Percentiles rank a stretch among this genome's conserved stretches.
These are phyloP conservation scores for Dascillus cervinus DNA, from an alignment of 2,888 invertebrate species.

Conservation along the genomic window DNA sequence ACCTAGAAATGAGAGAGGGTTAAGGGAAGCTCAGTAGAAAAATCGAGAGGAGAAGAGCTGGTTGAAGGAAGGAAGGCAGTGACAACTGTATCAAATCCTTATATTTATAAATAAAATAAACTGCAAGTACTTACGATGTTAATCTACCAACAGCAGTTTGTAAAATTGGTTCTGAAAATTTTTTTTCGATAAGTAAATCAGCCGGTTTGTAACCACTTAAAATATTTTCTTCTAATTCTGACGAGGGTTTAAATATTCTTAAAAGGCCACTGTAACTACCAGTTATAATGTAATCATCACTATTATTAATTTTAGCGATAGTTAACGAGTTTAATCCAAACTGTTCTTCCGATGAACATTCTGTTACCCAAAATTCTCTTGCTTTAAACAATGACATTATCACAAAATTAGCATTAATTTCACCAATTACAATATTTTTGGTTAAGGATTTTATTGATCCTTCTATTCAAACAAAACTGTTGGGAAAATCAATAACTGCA, in stretches of 20 bases:
- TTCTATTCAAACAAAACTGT: too few relatives aligned
- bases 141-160: slow-evolving; percentile 79
- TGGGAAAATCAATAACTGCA: too few relatives aligned
- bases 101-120: too few relatives aligned
- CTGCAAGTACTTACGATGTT: slow-evolving; percentile 72
- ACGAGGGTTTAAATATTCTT: slow-evolving; percentile 62
- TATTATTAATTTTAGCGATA: slow-evolving; percentile 46
- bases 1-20: too few relatives aligned
- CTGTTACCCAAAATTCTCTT: slow-evolving; percentile 80
- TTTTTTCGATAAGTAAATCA: slow-evolving; percentile 69
- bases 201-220: slow-evolving; percentile 48
- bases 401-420: too few relatives aligned
- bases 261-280: slow-evolving; percentile 76
- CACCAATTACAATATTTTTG: slow-evolving; percentile 8
- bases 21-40: too few relatives aligned
- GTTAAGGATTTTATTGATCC: slow-evolving; percentile 26
- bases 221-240: slow-evolving; percentile 41
- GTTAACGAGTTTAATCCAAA: slow-evolving; percentile 46
- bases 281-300: slow-evolving; percentile 68
- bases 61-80: too few relatives aligned
- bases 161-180: slow-evolving; percentile 65
- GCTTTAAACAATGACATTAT: slow-evolving; percentile 90
- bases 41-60: too few relatives aligned
- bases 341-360: slow-evolving; percentile 55
- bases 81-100: too few relatives aligned